Percentiles rank a stretch among this genome's conserved stretches.
phyloP scores from a whole-genome alignment of 2,888 invertebrate genomes.

The Ariolimax columbianus region DNA sequence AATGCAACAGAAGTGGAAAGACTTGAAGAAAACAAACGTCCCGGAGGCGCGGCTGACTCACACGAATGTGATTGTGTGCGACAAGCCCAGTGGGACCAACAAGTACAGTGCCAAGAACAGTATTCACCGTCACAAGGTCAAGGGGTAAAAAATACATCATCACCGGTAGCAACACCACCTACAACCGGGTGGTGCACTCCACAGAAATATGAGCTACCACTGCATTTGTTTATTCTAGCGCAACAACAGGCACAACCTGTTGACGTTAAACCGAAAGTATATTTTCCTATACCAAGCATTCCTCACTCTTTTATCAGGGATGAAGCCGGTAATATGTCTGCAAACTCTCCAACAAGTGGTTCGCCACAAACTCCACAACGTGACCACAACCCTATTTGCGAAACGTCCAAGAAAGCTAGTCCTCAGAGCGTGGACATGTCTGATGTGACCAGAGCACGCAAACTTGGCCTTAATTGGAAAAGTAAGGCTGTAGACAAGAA shows the following conservation, averaged over 20 bases:
- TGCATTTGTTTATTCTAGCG: constrained; percentile 6
- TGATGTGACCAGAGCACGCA: neutral
- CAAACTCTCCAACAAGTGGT: neutral
- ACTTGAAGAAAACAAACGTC: neutral
- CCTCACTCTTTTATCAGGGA: neutral
- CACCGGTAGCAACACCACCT: neutral
- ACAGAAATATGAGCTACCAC: neutral
- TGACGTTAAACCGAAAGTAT: constrained; percentile 28
- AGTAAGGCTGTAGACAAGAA: constrained; percentile 24
- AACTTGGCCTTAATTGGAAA: constrained; percentile 2
- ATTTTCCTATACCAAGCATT: constrained; percentile 25
- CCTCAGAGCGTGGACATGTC: constrained; percentile 40
- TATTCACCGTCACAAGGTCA: neutral
- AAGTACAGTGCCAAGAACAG: neutral
- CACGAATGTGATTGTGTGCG: neutral
- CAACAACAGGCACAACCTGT: neutral
- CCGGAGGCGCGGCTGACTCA: neutral
- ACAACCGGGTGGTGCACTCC: neutral
- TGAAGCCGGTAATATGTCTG: neutral
- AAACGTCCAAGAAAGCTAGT: constrained; percentile 15
- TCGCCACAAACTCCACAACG: neutral
- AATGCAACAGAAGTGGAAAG: neutral
- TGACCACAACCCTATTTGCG: neutral
- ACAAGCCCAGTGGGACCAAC: neutral
- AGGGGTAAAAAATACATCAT: neutral